phyloP scores from a whole-genome alignment of 2,888 invertebrate species.

The Gymnocheta viridis region DNA sequence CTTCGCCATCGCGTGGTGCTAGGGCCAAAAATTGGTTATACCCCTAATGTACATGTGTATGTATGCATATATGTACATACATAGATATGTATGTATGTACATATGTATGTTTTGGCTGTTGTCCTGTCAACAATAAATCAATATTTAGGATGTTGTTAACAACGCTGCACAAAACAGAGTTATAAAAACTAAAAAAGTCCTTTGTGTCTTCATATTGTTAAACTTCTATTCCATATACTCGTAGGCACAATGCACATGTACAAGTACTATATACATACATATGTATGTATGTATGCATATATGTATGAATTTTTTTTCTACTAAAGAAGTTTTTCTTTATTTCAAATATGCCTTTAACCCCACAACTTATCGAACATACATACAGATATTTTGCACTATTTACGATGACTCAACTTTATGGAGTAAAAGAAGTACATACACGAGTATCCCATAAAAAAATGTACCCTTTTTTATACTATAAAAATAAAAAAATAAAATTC shows the following conservation, averaged over 20 bases:
- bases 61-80: background rate
- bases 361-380: background rate
- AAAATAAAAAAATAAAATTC: too few species aligned
- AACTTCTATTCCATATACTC: constrained; percentile 2
- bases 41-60: too few species aligned
- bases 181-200: constrained; percentile 13
- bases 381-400: constrained; percentile 60
- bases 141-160: constrained; percentile 50
- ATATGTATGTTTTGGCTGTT: constrained; percentile 20
- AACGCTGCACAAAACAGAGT: constrained; percentile 13
- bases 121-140: constrained; percentile 59
- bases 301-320: background rate
- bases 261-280: background rate
- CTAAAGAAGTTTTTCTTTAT: constrained; percentile 2
- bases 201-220: constrained; percentile 27
- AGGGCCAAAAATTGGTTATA: too few species aligned
- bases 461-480: constrained; percentile 50
- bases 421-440: constrained; percentile 44
- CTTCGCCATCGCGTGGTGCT: too few species aligned
- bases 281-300: background rate
- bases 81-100: background rate
- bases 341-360: constrained; percentile 10
- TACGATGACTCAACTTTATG: constrained; percentile 65
- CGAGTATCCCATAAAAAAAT: constrained; percentile 49
- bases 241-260: background rate